Conservation (phyloP, 2,888 invertebrate species). For the Dryomyza anilis region DNA sequence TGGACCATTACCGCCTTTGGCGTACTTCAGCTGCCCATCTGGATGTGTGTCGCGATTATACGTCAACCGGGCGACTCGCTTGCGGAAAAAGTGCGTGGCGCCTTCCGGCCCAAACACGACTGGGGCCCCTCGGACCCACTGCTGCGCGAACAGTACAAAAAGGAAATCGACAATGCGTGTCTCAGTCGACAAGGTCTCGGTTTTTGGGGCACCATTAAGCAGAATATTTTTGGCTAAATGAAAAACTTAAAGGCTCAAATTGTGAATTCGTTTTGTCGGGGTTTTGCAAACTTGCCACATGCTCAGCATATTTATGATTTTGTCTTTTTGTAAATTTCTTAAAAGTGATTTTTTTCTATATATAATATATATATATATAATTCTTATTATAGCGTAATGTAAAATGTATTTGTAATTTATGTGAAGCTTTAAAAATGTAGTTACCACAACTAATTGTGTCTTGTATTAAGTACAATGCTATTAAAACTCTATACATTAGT, state of each 20-base stretch:
- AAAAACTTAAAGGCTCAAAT: background rate
- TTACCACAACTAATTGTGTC: too few species aligned
- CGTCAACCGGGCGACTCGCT: slow-evolving; percentile 51
- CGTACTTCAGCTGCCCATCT: slow-evolving; percentile 63
- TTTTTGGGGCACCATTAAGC: slow-evolving; percentile 47
- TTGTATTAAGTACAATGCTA: too few species aligned
- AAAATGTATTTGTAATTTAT: too few species aligned
- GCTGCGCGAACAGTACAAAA: slow-evolving; percentile 64
- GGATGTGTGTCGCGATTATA: slow-evolving; percentile 54
- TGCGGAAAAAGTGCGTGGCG: slow-evolving; percentile 55
- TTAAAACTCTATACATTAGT: too few species aligned
- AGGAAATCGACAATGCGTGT: slow-evolving; percentile 52
- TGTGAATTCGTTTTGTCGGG: too few species aligned
- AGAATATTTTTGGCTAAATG: slow-evolving; percentile 51
- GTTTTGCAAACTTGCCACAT: slow-evolving; percentile 7
- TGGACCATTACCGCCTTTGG: slow-evolving; percentile 64
- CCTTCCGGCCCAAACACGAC: slow-evolving; percentile 63
- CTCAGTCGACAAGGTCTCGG: slow-evolving; percentile 42
- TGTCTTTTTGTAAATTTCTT: background rate
- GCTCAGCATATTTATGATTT: too few species aligned
- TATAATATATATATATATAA: too few species aligned
- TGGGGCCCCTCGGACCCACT: slow-evolving; percentile 67
- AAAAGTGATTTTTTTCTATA: background rate
- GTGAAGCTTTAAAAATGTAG: too few species aligned
- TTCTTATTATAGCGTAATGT: too few species aligned